Base-by-base conservation (phyloP, 2,113 vertebrate species). In the Sceloporus tristichus region DNA sequence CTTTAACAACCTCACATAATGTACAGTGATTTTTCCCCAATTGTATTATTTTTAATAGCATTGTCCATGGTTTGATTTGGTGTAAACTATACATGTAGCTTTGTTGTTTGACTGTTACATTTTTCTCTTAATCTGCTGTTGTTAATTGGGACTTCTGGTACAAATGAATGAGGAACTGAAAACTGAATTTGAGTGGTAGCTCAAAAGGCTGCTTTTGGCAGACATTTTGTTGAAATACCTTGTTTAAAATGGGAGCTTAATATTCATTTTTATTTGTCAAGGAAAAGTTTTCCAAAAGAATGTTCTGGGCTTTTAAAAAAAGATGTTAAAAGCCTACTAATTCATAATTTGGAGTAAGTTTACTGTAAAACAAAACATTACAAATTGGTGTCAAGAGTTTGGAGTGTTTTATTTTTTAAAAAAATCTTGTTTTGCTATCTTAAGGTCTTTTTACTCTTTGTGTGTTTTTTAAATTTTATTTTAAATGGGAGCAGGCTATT, bases 61-160 rank as follows among this genome's bases (percentile, higher is more conserved):
- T 92, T 95, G 92, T 95, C 90, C 86, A 92, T 90, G 88, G 0
- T 94, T 96, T 96, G 93, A 96, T 96, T 96, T 94, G 74, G 1
- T 88, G 92, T 94, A 14, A 62, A 94, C 96, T 97, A 96, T 97
- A 95, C 95, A 94, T 95, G 90, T 96, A 94, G 94, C 95, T 96
- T 91, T 94, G 85, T 92, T 85, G 88, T 95, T 94, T 92, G 93
- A 93, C 92, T 93, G 87, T 93, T 93, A 91, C 0, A 86, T 84
- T 92, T 82, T 94, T 90, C 62, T 92, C 92, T 94, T 91, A 92
- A 96, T 87, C 90, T 92, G 85, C 93, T 95, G 87, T 90, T 92
- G 91, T 91, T 94, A 88, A 88, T 92, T 94, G 82, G 79, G 85
- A 90, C 94, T 93, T 92, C 90, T 93, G 88, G 77, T 91, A 92